Evolutionary conservation across 2,888 invertebrate genomes (phyloP).

Genomic region (Tenthredo notha): DNA sequence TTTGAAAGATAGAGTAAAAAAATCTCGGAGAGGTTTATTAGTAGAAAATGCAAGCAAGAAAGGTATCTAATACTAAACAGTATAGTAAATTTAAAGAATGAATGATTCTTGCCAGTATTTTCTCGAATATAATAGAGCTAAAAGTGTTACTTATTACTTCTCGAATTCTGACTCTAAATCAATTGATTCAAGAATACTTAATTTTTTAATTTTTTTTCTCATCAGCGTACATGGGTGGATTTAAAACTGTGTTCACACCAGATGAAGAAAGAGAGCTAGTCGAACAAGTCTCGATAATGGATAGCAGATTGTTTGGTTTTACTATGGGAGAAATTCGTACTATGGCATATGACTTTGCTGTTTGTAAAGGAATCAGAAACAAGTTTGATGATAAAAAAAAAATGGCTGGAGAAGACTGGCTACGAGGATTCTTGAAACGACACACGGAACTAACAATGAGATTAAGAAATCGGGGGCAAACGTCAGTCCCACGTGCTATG

Average conservation of each 20-base stretch:
- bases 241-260: conserved; percentile 29
- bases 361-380: conserved; percentile 63
- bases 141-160: background rate
- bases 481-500: conserved; percentile 67
- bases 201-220: conserved; percentile 28
- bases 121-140: background rate
- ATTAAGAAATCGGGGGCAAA: conserved; percentile 56
- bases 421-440: conserved; percentile 60
- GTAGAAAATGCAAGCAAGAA: conserved; percentile 25
- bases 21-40: conserved; percentile 42
- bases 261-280: conserved; percentile 58
- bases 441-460: conserved; percentile 56
- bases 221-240: conserved; percentile 6
- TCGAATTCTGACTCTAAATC: background rate
- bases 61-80: conserved; percentile 24
- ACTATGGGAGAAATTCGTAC: conserved; percentile 60
- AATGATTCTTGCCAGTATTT: background rate
- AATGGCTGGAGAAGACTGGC: conserved; percentile 69
- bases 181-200: background rate
- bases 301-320: conserved; percentile 59
- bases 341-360: conserved; percentile 63
- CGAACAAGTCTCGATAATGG: conserved; percentile 52
- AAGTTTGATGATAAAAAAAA: conserved; percentile 65
- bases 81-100: conserved; percentile 13
- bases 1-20: conserved; percentile 56